Base-by-base conservation (phyloP, 1,140 invertebrate species). In the Glossosoma conforme region DNA sequence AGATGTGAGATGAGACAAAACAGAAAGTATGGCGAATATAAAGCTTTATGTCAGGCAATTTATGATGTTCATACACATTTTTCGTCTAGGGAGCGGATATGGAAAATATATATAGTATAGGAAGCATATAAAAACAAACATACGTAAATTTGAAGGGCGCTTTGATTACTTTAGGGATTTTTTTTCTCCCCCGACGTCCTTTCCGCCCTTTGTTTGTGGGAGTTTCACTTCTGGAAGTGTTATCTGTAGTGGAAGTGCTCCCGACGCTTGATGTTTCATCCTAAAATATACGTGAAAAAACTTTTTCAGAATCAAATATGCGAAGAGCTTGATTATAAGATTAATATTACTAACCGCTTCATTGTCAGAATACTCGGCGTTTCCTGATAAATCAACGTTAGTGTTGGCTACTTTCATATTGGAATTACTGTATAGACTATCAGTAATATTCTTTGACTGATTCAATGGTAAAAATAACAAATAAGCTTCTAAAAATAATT, bases 171-270 rank as follows among this genome's bases (percentile, higher is more conserved):
- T 81, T 82, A 1, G 69, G 64, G 15, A 72, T 63, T 60, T 83
- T 85, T 60, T 79, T 70, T 54, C 83, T 72, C 36, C 87, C 78
- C 62, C 82, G 81, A 35, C 80, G 78, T 20, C 81, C 80, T 35
- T 81, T 80, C 15, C 80, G 74, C 18, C 79, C 69, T 37, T 70
- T 75, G 30, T 79, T 80, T 19, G 87, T 92, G 3, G 91, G 90
- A 21, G 91, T 93, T 59, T 89, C 90, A 70, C 90, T 93, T 19
- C 89, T 78, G 10, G 90, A 91, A 51, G 87, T 88, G 62, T 84
- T 86, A 49, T 89, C 87, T 10, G 86, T 89, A 18, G 86, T 89
- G 1, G 85, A 87, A 52, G 86, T 86, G 68, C 89, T 93, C 28
- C 87, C 87, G 45, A 91, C 83, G 65, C 89, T 91, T 15, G 85